Conservation (phyloP, 2,888 invertebrate genomes). For the Neria commutata region DNA sequence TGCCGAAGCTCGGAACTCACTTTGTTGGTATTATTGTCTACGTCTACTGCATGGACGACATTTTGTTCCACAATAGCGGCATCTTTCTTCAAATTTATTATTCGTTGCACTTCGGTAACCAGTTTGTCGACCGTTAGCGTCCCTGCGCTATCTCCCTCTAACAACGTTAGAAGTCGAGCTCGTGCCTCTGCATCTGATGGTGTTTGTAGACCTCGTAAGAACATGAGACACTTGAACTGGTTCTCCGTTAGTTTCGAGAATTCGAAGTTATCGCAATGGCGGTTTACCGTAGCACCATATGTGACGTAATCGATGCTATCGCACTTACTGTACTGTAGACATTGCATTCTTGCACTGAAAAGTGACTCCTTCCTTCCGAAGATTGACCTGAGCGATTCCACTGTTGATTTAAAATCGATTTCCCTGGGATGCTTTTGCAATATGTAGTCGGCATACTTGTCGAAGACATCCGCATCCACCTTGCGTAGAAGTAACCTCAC, state of each 20-base stretch:
- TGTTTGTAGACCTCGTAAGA: conserved; percentile 4
- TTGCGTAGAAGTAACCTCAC: too few relatives aligned
- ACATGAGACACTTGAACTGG: conserved; percentile 14
- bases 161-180: neutral
- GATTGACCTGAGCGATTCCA: too few relatives aligned
- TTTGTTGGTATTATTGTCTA: too few relatives aligned
- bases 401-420: too few relatives aligned
- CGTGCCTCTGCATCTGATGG: conserved; percentile 5
- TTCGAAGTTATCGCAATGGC: conserved; percentile 5
- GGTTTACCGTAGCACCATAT: conserved; percentile 4
- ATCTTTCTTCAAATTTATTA: neutral
- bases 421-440: too few relatives aligned
- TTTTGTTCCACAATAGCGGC: too few relatives aligned
- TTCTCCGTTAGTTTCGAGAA: neutral
- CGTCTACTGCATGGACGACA: too few relatives aligned
- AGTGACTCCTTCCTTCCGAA: too few relatives aligned
- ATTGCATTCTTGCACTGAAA: too few relatives aligned
- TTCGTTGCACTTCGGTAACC: neutral
- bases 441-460: too few relatives aligned
- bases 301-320: neutral
- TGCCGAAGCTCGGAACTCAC: too few relatives aligned
- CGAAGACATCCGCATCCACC: too few relatives aligned
- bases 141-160: neutral
- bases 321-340: conserved; percentile 10
- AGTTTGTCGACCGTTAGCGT: neutral